Conservation (phyloP, 2,888 invertebrate species). For the Tridacna crocea region DNA sequence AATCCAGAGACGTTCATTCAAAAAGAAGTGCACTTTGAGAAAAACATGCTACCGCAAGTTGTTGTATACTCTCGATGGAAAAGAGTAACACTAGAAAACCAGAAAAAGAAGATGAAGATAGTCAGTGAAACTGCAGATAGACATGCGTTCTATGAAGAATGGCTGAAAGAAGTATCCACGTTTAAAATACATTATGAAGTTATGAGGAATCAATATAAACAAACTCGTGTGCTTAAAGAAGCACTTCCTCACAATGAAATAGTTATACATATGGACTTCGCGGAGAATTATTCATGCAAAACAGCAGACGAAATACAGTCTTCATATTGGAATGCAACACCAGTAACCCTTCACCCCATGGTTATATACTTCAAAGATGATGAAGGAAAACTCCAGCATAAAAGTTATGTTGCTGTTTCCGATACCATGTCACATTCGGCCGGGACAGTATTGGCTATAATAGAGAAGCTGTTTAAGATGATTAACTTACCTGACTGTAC, state of each 20-base stretch:
- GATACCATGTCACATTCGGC: conserved; percentile 42
- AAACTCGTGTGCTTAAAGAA: conserved; percentile 39
- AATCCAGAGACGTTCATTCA: conserved; percentile 5
- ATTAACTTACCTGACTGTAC: no score
- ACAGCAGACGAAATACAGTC: conserved; percentile 29
- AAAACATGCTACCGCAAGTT: neutral
- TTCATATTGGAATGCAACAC: conserved; percentile 46
- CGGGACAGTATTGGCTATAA: conserved; percentile 1
- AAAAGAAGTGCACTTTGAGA: neutral
- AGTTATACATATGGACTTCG: conserved; percentile 29
- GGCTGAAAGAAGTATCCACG: conserved; percentile 16
- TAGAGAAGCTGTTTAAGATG: conserved; percentile 1
- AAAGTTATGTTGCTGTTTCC: conserved; percentile 25
- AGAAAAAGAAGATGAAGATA: conserved; percentile 36
- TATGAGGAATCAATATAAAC: conserved; percentile 38
- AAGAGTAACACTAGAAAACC: conserved; percentile 27
- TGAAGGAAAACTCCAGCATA: neutral
- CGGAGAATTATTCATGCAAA: conserved; percentile 28
- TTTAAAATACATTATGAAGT: conserved; percentile 25
- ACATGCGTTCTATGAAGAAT: conserved; percentile 27
- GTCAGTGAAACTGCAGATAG: no score
- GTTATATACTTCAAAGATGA: conserved; percentile 30
- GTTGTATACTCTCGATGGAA: conserved; percentile 10
- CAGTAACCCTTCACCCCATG: conserved; percentile 45
- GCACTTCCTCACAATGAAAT: conserved; percentile 31